Evolutionary conservation across 1,140 invertebrate genomes (phyloP).

Genomic region (Brachionus rubens): DNA sequence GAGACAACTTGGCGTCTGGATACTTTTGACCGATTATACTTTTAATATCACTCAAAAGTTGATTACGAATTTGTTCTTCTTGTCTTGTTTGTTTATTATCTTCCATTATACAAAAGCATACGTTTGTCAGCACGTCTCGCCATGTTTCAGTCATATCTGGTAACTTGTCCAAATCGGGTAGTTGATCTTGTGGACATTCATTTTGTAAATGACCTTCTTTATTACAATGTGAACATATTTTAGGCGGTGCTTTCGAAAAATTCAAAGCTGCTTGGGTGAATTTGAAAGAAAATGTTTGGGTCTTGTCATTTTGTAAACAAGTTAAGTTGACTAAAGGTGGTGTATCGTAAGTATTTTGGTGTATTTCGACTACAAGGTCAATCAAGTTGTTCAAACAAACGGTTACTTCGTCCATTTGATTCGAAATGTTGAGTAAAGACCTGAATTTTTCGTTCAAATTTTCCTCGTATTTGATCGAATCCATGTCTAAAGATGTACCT

Average conservation of each 20-base stretch:
- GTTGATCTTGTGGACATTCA: constrained; percentile 56
- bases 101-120: constrained; percentile 31
- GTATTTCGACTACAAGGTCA: not conserved
- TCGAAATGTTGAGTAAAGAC: not conserved
- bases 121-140: constrained; percentile 17
- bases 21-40: constrained; percentile 32
- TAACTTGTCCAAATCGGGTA: constrained; percentile 26
- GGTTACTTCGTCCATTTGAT: not conserved
- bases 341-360: not conserved
- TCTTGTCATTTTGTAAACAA: not conserved
- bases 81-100: constrained; percentile 41
- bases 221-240: constrained; percentile 63
- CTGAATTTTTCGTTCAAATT: constrained; percentile 25
- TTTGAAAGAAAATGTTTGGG: constrained; percentile 20
- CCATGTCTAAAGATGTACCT: too few relatives aligned
- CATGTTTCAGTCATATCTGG: constrained; percentile 16
- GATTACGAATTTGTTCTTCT: not conserved
- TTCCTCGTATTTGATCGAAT: not conserved
- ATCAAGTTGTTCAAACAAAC: constrained; percentile 12
- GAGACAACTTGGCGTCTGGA: constrained; percentile 62
- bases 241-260: constrained; percentile 55
- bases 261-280: not conserved
- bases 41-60: not conserved
- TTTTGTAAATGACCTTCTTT: constrained; percentile 63
- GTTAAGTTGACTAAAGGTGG: not conserved